These are phyloP conservation scores for Etheostoma cragini DNA, from an alignment of 2,113 vertebrate genomes.

Conservation along the genomic window DNA sequence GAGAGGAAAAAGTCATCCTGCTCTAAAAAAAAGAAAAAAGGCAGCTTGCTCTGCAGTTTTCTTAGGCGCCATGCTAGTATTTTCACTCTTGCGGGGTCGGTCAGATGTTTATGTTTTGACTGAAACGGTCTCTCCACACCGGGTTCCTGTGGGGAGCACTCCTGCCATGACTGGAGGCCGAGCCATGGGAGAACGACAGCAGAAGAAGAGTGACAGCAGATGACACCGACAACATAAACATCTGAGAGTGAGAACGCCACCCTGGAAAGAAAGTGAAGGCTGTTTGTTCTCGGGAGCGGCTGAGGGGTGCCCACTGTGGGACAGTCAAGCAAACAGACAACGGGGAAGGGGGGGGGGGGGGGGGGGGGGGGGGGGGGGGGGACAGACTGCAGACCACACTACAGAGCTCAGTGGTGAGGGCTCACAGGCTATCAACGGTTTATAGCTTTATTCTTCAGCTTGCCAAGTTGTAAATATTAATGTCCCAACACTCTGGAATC, in stretches of 20 bases:
- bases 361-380: too few species aligned
- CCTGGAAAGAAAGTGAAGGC: conserved; percentile 73
- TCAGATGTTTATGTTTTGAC: conserved; percentile 75
- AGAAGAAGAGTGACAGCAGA: conserved; percentile 64
- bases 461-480: conserved; percentile 32
- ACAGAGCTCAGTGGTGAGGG: conserved; percentile 1
- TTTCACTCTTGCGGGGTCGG: conserved; percentile 63
- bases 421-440: conserved; percentile 11
- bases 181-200: conserved; percentile 64
- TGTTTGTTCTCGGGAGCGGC: conserved; percentile 60
- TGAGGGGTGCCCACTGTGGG: conserved; percentile 48
- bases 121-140: conserved; percentile 62
- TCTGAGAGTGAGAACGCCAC: conserved; percentile 74
- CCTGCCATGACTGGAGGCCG: conserved; percentile 59
- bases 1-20: not conserved
- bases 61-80: conserved; percentile 64
- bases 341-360: too few species aligned
- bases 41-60: conserved; percentile 26
- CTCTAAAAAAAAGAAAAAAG: not conserved
- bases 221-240: conserved; percentile 67
- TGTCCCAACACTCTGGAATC: conserved; percentile 2
- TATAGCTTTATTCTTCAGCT: conserved; percentile 4
- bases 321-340: conserved; percentile 55
- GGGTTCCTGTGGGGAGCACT: conserved; percentile 61
- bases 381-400: conserved; percentile 57